phyloP scores from a whole-genome alignment of 2,888 invertebrate species.

The Tipula unca region DNA sequence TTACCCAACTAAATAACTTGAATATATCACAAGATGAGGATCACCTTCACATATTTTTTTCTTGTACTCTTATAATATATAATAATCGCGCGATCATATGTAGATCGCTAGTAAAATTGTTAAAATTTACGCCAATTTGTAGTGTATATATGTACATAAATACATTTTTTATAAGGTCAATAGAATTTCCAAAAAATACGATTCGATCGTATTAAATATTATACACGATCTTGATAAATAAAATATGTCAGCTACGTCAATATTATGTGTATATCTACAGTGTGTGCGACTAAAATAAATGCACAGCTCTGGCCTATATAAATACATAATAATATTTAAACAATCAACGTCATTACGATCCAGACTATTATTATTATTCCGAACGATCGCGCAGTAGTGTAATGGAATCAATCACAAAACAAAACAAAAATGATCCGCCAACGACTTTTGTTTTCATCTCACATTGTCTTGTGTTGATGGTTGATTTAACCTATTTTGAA shows the following conservation, averaged over 20 bases:
- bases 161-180: not conserved
- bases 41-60: not conserved
- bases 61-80: not conserved
- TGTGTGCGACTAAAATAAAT: not conserved
- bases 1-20: not conserved
- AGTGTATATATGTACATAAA: not conserved
- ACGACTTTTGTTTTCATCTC: not conserved
- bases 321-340: not conserved
- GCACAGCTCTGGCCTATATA: not conserved
- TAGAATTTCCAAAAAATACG: not conserved
- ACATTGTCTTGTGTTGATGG: not conserved
- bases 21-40: not conserved
- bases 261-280: not conserved
- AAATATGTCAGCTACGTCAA: not conserved
- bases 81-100: not conserved
- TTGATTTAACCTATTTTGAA: not conserved
- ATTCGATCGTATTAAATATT: not conserved
- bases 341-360: not conserved
- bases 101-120: not conserved
- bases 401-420: not conserved
- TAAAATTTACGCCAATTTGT: not conserved
- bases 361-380: not conserved
- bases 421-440: not conserved
- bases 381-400: not conserved
- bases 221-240: not conserved